Evolutionary conservation across 2,797 vertebrate genomes (phyloP), one percentile per base, ranked within the genome.

Genomic region (Spheniscus humboldti): DNA sequence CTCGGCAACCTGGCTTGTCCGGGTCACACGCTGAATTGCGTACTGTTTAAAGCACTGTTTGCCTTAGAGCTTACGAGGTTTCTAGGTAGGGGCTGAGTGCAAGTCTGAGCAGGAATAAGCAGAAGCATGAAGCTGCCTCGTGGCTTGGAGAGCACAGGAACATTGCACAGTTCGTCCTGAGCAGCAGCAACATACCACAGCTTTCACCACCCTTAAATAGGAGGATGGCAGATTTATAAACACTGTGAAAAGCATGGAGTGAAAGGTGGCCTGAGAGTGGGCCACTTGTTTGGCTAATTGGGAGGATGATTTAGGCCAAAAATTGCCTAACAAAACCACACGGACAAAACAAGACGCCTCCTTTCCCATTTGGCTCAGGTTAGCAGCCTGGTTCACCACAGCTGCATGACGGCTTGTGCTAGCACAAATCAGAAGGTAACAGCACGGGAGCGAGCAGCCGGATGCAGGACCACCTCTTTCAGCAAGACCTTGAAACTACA

Each of bases 41-140:
- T 41, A 37, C 48, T 82, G 74, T 83, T 82, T 72, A 76, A 87
- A 82, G 31, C 28, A 13, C 43, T 87, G 80, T 66, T 91, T 74
- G 80, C 53, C 55, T 66, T 52, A 53, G 48, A 47, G 43, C 20
- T 77, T 55, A 25, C 13, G 78, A 93, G 74, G 68, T 80, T 74
- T 91, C 64, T 35, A 63, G 13, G 48, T 4, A 43, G 37, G 33
- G 31, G 18, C n/a, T 56, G 35, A 91, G 33, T 15, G 27, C 35
- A 74, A 88, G 69, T 19, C 31, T 72, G 74, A 74, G 48, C 33
- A 77, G 81, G 86, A 89, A 71, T 22, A n/a, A 77, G 45, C 15
- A 83, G 84, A 52, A 59, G 41, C 50, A 52, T 0, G 0, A 59
- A 82, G 68, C 45, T 81, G 43, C 37, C 31, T 39, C 0, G 0